Percentiles rank a stretch among this genome's conserved stretches.
phyloP scores from a whole-genome alignment of 23 tunicate genomes.

The Trididemnum nubilum region DNA sequence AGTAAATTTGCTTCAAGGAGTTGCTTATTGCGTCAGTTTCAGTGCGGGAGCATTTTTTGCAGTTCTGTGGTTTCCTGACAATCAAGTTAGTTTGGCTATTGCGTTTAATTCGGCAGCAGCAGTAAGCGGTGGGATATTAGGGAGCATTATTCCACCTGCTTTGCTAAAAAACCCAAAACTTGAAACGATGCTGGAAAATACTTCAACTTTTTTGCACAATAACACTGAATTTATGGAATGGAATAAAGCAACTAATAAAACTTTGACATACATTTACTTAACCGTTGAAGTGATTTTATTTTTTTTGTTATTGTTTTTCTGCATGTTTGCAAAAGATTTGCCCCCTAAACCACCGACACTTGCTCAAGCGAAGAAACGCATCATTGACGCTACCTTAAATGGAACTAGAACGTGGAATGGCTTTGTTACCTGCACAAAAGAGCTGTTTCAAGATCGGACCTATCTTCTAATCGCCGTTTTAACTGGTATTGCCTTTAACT shows the following conservation, averaged over 20 bases:
- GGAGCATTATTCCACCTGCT: not conserved
- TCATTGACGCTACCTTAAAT: not conserved
- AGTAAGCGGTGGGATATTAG: not conserved
- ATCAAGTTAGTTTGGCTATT: not conserved
- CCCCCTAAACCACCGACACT: constrained; percentile 9
- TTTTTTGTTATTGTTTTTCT: not conserved
- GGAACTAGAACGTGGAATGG: not conserved
- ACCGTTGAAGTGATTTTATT: not conserved
- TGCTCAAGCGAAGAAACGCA: not conserved
- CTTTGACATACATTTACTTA: not conserved
- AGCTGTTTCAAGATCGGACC: not conserved
- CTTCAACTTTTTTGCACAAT: not conserved
- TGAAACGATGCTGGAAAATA: not conserved
- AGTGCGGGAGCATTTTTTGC: constrained; percentile 4
- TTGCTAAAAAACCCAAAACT: not conserved
- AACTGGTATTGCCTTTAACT: not conserved
- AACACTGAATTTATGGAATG: no score
- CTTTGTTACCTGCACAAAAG: not conserved
- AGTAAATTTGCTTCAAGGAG: not conserved
- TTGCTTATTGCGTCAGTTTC: not conserved
- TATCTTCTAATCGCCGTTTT: not conserved
- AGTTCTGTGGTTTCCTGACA: constrained; percentile 8
- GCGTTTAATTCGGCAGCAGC: not conserved
- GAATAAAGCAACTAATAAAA: not conserved
- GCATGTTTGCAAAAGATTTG: not conserved